Percentiles rank a stretch among this genome's conserved stretches.
phyloP scores from a whole-genome alignment of 2,888 invertebrate species.

The Cataglyphis albicans region DNA sequence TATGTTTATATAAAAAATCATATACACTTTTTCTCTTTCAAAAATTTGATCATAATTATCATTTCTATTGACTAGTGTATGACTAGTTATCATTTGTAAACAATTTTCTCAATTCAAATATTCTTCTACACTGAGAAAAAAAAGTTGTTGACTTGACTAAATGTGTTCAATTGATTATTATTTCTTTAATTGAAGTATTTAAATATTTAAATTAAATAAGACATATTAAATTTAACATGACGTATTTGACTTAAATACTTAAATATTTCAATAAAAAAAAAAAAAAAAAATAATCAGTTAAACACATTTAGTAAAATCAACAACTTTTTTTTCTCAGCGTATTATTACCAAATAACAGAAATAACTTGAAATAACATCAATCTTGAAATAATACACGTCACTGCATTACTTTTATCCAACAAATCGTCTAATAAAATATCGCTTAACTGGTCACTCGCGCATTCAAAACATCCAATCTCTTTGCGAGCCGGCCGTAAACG shows the following conservation, averaged over 20 bases:
- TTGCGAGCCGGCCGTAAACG: neutral
- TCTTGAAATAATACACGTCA: neutral
- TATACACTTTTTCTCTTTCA: neutral
- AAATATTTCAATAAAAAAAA: no score
- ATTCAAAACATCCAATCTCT: conserved; percentile 2
- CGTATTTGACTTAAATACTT: no score
- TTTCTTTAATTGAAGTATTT: no score
- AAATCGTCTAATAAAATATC: neutral
- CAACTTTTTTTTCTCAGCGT: no score
- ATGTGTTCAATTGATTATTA: no score
- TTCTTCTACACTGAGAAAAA: neutral
- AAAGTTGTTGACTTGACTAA: no score
- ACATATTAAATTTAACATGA: no score
- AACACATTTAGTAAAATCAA: no score
- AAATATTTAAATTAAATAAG: no score
- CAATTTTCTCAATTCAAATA: neutral
- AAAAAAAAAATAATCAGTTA: no score
- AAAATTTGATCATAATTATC: neutral
- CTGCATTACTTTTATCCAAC: neutral
- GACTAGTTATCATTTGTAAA: neutral
- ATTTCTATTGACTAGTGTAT: neutral
- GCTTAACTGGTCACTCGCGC: neutral
- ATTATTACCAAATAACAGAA: no score
- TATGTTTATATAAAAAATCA: neutral
- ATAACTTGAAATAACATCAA: neutral